phyloP scores from a whole-genome alignment of 1,140 invertebrate genomes.

The Harlomillsia oculata region DNA sequence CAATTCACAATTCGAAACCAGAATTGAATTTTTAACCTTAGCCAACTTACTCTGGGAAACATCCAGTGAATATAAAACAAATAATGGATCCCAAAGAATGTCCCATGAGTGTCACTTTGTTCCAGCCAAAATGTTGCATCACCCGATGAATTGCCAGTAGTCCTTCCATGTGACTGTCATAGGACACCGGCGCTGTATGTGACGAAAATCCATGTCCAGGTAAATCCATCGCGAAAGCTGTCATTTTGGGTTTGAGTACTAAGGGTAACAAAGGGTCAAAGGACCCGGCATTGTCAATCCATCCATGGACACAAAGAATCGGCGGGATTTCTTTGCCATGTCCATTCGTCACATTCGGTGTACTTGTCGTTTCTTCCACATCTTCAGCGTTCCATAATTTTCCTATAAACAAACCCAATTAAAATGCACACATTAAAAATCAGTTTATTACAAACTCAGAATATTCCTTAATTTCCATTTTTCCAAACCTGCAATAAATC shows the following conservation, averaged over 20 bases:
- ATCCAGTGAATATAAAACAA: slow-evolving; percentile 37
- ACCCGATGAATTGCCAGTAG: slow-evolving; percentile 37
- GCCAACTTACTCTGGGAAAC: slow-evolving; percentile 37
- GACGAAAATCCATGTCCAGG: slow-evolving; percentile 41
- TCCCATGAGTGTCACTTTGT: slow-evolving; percentile 39
- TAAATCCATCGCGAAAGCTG: slow-evolving; percentile 36
- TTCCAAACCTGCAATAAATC: slow-evolving; percentile 12
- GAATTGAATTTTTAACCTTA: neutral
- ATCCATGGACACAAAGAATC: slow-evolving; percentile 59
- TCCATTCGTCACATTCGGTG: no score
- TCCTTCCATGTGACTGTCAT: slow-evolving; percentile 33
- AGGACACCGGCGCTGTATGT: slow-evolving; percentile 35
- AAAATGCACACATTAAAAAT: neutral
- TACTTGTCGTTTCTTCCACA: no score
- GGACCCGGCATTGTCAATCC: slow-evolving; percentile 41
- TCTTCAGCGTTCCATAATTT: slow-evolving; percentile 29
- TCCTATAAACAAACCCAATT: slow-evolving; percentile 16
- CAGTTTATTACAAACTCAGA: neutral
- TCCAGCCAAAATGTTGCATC: slow-evolving; percentile 38
- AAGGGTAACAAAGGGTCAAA: slow-evolving; percentile 41
- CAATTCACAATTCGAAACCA: neutral
- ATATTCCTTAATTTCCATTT: neutral
- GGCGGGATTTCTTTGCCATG: no score
- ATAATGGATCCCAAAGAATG: slow-evolving; percentile 41
- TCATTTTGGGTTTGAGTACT: slow-evolving; percentile 34